These are phyloP conservation scores for Acanthaster planci DNA, from an alignment of 35 echinoderm and acorn worm species.

Conservation along the genomic window DNA sequence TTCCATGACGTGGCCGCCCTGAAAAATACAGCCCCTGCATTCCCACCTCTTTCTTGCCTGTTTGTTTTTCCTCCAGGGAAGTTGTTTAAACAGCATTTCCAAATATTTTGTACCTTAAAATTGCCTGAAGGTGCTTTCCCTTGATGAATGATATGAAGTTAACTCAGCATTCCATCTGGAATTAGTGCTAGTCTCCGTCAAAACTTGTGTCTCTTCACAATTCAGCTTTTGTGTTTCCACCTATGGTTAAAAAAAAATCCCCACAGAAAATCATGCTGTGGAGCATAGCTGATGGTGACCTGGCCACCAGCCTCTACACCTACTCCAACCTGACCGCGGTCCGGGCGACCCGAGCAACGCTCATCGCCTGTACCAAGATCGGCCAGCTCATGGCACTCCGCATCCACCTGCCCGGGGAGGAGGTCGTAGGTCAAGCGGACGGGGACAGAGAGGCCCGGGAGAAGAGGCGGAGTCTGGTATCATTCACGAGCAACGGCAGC, in stretches of 20 bases:
- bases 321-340: constrained; percentile 53
- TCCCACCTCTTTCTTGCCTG: too few species aligned
- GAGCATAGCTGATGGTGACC: constrained; percentile 26
- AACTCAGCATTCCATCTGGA: neutral
- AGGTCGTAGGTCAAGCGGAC: constrained; percentile 8
- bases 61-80: too few species aligned
- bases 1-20: too few species aligned
- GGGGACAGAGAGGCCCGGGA: neutral
- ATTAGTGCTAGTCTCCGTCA: neutral
- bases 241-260: neutral
- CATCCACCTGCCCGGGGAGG: constrained; percentile 23
- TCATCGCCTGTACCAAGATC: constrained; percentile 42
- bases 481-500: too few species aligned
- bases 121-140: too few species aligned
- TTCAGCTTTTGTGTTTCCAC: neutral
- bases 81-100: too few species aligned
- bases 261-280: constrained; percentile 28
- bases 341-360: neutral
- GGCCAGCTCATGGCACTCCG: constrained; percentile 40
- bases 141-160: too few species aligned
- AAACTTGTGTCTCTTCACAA: neutral
- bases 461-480: neutral
- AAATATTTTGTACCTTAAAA: too few species aligned
- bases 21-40: too few species aligned
- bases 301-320: constrained; percentile 35